Percentiles rank a stretch among this genome's conserved stretches.
These are phyloP conservation scores for Zelleria hepariella DNA, from an alignment of 2,888 invertebrate genomes.

Conservation along the genomic window DNA sequence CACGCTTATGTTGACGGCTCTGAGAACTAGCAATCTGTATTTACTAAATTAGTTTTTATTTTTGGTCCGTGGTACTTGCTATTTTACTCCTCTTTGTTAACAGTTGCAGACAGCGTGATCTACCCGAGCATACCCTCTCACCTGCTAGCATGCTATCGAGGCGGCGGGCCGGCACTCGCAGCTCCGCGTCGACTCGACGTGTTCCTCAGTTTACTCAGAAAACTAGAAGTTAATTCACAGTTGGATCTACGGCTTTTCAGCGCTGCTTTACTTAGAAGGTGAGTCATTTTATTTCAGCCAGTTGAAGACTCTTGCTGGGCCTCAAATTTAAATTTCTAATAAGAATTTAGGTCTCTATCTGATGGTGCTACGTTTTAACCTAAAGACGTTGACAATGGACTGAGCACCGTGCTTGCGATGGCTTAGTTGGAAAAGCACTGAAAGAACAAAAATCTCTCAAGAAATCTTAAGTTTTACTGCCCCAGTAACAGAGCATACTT, in stretches of 20 bases:
- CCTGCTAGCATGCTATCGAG: slow-evolving; percentile 72
- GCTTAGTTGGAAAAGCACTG: no score
- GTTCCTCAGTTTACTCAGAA: slow-evolving; percentile 73
- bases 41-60: no score
- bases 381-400: no score
- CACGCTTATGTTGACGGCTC: no score
- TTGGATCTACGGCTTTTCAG: slow-evolving; percentile 71
- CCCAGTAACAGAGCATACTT: neutral
- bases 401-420: no score
- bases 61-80: neutral
- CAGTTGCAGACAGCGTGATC: slow-evolving; percentile 27
- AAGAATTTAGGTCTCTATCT: no score
- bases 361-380: no score
- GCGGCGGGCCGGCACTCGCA: slow-evolving; percentile 50
- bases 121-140: slow-evolving; percentile 68
- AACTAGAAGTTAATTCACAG: slow-evolving; percentile 69
- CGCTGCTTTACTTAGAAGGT: slow-evolving; percentile 73
- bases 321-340: no score
- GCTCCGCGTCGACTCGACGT: slow-evolving; percentile 73
- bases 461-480: no score
- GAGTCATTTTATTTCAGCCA: slow-evolving; percentile 13
- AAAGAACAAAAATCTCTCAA: no score
- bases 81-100: neutral
- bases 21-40: no score
- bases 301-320: neutral